These are phyloP conservation scores for Pristionchus fissidentatus DNA, from an alignment of 2,888 invertebrate genomes.

Conservation along the genomic window DNA sequence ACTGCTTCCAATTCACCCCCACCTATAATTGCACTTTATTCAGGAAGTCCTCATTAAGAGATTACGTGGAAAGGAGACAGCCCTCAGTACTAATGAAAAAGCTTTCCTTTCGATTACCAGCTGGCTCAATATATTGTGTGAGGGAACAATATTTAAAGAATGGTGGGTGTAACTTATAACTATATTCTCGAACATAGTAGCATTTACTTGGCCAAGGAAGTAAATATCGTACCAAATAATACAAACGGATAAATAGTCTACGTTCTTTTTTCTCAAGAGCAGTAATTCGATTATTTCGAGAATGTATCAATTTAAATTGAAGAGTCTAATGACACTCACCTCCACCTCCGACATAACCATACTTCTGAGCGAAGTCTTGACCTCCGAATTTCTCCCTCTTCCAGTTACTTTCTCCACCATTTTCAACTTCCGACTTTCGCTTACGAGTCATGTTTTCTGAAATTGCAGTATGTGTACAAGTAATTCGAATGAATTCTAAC, in stretches of 20 bases:
- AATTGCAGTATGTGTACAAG: background rate
- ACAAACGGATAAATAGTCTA: no score
- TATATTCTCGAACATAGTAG: background rate
- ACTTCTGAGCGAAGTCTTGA: slow-evolving; percentile 27
- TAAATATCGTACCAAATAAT: no score
- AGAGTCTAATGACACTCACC: slow-evolving; percentile 1
- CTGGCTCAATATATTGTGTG: no score
- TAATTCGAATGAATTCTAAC: background rate
- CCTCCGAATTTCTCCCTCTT: background rate
- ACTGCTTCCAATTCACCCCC: slow-evolving; percentile 40
- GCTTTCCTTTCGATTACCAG: no score
- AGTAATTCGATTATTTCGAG: no score
- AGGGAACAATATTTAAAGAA: no score
- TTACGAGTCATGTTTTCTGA: slow-evolving; percentile 19
- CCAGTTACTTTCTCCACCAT: background rate
- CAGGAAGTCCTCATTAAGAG: no score
- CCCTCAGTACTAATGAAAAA: no score
- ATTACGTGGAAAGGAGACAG: no score
- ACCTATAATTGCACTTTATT: background rate
- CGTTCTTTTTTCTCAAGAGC: no score
- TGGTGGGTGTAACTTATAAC: background rate
- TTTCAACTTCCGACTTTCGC: slow-evolving; percentile 23
- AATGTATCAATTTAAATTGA: no score
- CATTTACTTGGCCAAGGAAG: background rate
- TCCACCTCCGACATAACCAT: slow-evolving; percentile 47